phyloP scores from a whole-genome alignment of 2,113 vertebrate genomes.

The Camelus dromedarius region DNA sequence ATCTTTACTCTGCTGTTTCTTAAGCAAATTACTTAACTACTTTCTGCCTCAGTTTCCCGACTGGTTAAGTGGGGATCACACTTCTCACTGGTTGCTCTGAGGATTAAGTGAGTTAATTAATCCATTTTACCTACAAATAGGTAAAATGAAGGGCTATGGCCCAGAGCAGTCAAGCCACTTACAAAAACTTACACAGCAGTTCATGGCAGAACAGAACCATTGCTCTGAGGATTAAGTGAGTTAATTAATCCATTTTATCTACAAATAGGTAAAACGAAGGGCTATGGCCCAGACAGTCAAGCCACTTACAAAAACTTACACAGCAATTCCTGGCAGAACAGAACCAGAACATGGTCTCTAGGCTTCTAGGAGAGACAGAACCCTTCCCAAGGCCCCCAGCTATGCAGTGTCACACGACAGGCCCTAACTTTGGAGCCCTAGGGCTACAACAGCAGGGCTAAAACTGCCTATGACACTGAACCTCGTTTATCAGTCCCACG shows the following conservation, averaged over 20 bases:
- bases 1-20: no score
- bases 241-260: background rate
- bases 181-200: background rate
- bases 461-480: background rate
- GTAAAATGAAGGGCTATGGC: background rate
- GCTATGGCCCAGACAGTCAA: background rate
- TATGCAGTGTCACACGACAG: rapidly evolving
- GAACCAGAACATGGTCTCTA: background rate
- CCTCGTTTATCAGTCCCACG: background rate
- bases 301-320: background rate
- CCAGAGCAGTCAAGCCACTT: background rate
- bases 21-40: no score
- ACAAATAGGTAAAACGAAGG: background rate
- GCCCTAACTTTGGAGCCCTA: background rate
- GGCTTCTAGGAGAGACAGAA: background rate
- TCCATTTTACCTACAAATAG: background rate
- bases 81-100: no score
- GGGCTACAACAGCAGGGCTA: rapidly evolving
- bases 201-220: background rate
- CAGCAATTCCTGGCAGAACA: background rate
- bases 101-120: no score
- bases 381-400: background rate
- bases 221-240: no score
- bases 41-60: no score
- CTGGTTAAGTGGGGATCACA: no score